Base-by-base conservation (phyloP, 2,113 vertebrate genomes). In the Elachura formosa region DNA sequence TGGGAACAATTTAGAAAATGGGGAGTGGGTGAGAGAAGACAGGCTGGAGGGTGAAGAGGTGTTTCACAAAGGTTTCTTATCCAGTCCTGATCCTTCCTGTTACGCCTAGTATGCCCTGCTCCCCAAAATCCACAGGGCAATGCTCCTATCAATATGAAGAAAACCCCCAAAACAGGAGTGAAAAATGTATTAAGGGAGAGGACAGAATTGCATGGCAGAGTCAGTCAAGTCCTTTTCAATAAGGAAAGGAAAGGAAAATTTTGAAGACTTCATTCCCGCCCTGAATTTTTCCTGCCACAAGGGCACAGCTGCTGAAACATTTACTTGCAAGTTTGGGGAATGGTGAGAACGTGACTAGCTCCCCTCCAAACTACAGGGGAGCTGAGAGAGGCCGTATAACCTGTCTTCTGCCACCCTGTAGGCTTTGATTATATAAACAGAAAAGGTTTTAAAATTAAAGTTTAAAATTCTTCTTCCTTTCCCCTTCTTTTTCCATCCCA, bases 51-150 rank as follows among this genome's bases (percentile, higher is more conserved):
- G 75, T 85, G 29, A 89, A 76, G 75, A 95, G 54, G 40, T 91
- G 54, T 84, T 54, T 59, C 69, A 91, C 77, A 93, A 82, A 90
- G 40, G 43, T 34, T 96, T 87, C 51, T 59, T 34, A 84, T 58
- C n/a, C 73, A 87, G 69, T 31, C 14, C 8, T 45, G 40, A 8
- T 55, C 15, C 34, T 85, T 66, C 31, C 28, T 6, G 1, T 4
- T 36, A 15, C 33, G 15, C 7, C 31, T 51, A 59, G 24, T 25
- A 38, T 0, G 1, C 21, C 13, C n/a, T 64, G 36, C 11, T 82
- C 54, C 46, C 34, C 43, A 33, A 63, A 89, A 88, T 24, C 43
- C 3, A 3, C 25, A 21, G 34, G 51, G 26, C 23, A 91, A 81
- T 93, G 54, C 58, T 38, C 18, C 48, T 61, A 20, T 31, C 12